Evolutionary conservation across 1,140 invertebrate species (phyloP).

Genomic region (Polypedilum vanderplanki): DNA sequence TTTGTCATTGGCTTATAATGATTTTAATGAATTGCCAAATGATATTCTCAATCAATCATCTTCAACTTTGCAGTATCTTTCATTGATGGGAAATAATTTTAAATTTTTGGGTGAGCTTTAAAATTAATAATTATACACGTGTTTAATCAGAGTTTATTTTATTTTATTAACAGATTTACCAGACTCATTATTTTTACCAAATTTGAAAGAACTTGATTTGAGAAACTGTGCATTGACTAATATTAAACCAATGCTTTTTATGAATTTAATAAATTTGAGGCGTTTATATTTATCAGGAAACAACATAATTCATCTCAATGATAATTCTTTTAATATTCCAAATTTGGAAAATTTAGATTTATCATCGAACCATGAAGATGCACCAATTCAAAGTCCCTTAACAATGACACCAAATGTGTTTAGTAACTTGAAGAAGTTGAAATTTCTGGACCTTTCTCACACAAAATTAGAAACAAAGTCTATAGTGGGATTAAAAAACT

Average conservation of each 20-base stretch:
- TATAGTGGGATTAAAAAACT: slow-evolving; percentile 39
- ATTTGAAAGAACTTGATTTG: slow-evolving; percentile 48
- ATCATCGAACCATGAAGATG: slow-evolving; percentile 37
- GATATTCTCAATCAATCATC: neutral
- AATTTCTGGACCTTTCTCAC: slow-evolving; percentile 48
- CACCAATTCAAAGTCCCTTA: slow-evolving; percentile 33
- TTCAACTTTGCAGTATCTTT: neutral
- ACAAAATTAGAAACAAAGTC: slow-evolving; percentile 44
- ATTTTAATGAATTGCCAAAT: neutral
- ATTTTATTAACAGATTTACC: neutral
- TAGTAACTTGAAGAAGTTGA: slow-evolving; percentile 38
- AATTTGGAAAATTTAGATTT: slow-evolving; percentile 48
- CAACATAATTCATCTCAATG: slow-evolving; percentile 43
- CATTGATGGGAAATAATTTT: slow-evolving; percentile 10
- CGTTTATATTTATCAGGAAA: slow-evolving; percentile 49
- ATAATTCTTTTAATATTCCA: slow-evolving; percentile 41
- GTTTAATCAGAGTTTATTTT: no score
- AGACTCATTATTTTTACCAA: slow-evolving; percentile 32
- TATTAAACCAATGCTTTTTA: slow-evolving; percentile 43
- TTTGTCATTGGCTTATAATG: neutral
- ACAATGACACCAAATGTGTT: slow-evolving; percentile 42
- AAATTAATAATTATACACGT: no score
- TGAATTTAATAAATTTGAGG: slow-evolving; percentile 43
- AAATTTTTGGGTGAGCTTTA: neutral
- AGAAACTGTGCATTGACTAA: slow-evolving; percentile 48